These are phyloP conservation scores for Cyanoderma ruficeps DNA, from an alignment of 2,113 vertebrate genomes.

Conservation along the genomic window DNA sequence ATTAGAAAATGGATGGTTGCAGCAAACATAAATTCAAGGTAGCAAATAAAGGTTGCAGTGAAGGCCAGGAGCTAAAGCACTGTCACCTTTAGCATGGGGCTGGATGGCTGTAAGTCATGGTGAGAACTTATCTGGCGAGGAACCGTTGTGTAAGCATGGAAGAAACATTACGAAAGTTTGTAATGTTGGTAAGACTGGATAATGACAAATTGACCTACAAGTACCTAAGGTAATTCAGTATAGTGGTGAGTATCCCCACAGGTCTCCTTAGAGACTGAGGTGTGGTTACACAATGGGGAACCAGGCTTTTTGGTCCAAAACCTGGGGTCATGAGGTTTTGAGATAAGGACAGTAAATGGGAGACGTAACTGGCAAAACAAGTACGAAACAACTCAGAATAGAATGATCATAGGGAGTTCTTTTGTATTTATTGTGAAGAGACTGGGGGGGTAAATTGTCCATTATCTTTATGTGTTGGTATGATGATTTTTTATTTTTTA, in stretches of 20 bases:
- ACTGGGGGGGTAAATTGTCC: not conserved
- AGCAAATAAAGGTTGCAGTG: not conserved
- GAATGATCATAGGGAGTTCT: not conserved
- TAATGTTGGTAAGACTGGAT: not conserved
- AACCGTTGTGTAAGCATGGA: not conserved
- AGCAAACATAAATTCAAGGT: not conserved
- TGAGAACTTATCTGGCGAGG: not conserved
- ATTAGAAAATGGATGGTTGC: not conserved
- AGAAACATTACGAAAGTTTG: not conserved
- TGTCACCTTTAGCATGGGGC: not conserved
- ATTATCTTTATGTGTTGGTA: not conserved
- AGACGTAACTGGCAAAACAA: not conserved
- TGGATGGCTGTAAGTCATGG: not conserved
- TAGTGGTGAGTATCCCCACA: not conserved
- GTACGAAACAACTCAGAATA: not conserved
- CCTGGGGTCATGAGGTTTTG: not conserved
- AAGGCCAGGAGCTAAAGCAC: not conserved
- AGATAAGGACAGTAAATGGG: not conserved
- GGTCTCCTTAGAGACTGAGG: not conserved
- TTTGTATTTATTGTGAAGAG: not conserved
- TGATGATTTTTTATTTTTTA: not conserved
- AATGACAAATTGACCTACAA: not conserved
- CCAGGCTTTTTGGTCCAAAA: not conserved
- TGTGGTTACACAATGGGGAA: accelerated
- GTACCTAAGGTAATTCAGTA: not conserved